phyloP scores from a whole-genome alignment of 2,888 invertebrate genomes.

The Epinotia brunnichana region DNA sequence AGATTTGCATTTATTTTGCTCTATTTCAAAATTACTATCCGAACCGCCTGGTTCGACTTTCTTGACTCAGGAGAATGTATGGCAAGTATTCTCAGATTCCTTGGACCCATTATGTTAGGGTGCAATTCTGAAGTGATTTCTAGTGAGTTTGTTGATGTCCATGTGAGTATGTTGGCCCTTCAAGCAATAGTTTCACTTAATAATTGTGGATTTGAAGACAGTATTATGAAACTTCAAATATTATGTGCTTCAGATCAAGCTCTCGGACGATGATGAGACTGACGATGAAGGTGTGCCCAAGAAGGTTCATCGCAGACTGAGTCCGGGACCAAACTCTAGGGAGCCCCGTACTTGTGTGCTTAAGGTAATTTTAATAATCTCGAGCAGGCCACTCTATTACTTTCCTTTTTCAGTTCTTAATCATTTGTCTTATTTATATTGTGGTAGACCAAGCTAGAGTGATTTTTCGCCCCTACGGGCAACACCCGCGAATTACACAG shows the following conservation, averaged over 20 bases:
- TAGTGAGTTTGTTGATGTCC: no score
- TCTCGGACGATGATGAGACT: constrained; percentile 78
- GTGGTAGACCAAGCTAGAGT: background rate
- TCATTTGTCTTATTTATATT: background rate
- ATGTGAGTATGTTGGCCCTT: no score
- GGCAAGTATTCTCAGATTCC: no score
- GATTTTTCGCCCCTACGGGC: no score
- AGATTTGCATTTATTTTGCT: no score
- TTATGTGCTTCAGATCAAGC: constrained; percentile 61
- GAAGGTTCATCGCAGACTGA: constrained; percentile 69
- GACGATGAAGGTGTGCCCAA: constrained; percentile 74
- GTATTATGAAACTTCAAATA: background rate
- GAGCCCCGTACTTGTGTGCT: constrained; percentile 92
- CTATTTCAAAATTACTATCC: no score
- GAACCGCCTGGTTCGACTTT: no score
- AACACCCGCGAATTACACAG: no score
- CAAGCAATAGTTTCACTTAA: background rate
- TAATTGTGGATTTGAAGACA: no score
- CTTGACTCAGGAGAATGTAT: no score
- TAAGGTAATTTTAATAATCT: constrained; percentile 73
- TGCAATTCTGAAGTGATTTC: no score
- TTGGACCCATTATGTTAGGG: no score
- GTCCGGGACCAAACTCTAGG: constrained; percentile 80
- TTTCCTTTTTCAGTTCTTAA: constrained; percentile 14
- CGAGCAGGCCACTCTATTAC: background rate